Percentiles rank a stretch among this genome's conserved stretches.
These are phyloP conservation scores for Lota lota DNA, from an alignment of 2,113 vertebrate genomes.

Conservation along the genomic window DNA sequence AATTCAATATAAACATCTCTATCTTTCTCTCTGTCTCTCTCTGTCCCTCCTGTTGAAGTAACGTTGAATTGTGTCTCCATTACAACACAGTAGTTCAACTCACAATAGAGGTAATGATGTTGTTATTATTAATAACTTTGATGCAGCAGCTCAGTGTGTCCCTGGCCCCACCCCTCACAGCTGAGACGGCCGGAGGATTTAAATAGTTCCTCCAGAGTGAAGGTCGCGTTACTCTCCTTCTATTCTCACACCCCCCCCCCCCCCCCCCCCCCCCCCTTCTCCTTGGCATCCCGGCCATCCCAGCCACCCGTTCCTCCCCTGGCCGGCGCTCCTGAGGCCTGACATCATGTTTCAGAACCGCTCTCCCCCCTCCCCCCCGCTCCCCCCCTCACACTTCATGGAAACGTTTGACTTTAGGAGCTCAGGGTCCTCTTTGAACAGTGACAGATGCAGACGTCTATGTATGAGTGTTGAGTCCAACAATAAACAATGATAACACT, in stretches of 20 bases:
- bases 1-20: no score
- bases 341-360: slow-evolving; percentile 36
- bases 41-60: no score
- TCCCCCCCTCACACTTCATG: background rate
- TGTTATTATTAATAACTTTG: no score
- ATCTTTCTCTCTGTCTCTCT: no score
- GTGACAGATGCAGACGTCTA: background rate
- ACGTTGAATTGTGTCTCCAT: no score
- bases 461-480: background rate
- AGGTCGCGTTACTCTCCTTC: slow-evolving; percentile 64
- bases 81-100: no score
- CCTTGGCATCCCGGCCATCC: background rate
- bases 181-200: slow-evolving; percentile 27
- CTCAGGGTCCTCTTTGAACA: background rate
- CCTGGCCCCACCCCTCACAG: slow-evolving; percentile 10
- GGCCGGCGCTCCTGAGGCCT: background rate
- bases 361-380: background rate
- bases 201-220: background rate
- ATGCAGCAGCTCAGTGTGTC: background rate
- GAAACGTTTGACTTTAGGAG: slow-evolving; percentile 6
- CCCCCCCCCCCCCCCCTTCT: slow-evolving; percentile 26
- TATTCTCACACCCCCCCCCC: slow-evolving; percentile 58
- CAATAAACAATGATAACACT: background rate
- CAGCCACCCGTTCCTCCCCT: background rate
- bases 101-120: no score